Evolutionary conservation across 1,140 invertebrate genomes (phyloP).

Genomic region (roundworm (Caenorhabditis elegans)): WBcel235 BX284605.5:1171501-1172000

Average conservation of each 20-base stretch:
- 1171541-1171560: constrained; percentile 47
- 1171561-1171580: constrained; percentile 49
- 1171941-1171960: constrained; percentile 50
- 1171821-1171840: constrained; percentile 41
- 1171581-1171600: constrained; percentile 49
- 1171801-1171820: constrained; percentile 45
- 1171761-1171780: neutral
- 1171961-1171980: constrained; percentile 46
- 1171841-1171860: constrained; percentile 46
- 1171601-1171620: constrained; percentile 39
- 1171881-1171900: constrained; percentile 43
- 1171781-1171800: neutral
- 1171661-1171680: constrained; percentile 45
- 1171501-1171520: constrained; percentile 53
- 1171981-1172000: constrained; percentile 48
- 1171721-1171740: neutral
- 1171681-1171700: constrained; percentile 5
- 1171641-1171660: constrained; percentile 50
- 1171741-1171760: neutral
- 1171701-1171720: neutral
- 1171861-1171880: constrained; percentile 28
- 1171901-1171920: constrained; percentile 46
- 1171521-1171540: constrained; percentile 48
- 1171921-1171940: constrained; percentile 52
- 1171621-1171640: constrained; percentile 52